Percentiles rank a stretch among this genome's conserved stretches.
phyloP scores from a whole-genome alignment of 2,113 vertebrate species.

The Alectura lathami region DNA sequence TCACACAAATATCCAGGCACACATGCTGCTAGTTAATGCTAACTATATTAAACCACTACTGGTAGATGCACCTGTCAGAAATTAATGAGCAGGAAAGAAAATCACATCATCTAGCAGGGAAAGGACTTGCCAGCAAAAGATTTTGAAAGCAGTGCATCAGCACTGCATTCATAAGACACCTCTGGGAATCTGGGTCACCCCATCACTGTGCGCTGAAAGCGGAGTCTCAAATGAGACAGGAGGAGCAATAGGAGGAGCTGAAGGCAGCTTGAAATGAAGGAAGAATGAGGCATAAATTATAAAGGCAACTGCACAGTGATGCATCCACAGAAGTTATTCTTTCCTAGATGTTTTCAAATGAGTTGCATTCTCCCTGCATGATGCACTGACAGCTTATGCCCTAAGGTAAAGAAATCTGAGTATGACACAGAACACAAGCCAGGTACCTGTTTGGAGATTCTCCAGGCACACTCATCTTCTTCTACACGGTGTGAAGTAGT shows the following conservation, averaged over 20 bases:
- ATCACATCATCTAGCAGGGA: neutral
- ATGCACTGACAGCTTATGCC: constrained; percentile 16
- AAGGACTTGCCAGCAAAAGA: neutral
- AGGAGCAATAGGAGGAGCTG: neutral
- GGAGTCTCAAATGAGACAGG: neutral
- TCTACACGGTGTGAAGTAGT: neutral
- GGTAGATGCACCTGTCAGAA: neutral
- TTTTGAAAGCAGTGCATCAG: neutral
- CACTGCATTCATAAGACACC: neutral
- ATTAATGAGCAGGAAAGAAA: neutral
- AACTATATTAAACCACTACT: neutral
- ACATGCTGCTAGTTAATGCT: neutral
- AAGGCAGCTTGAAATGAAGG: neutral
- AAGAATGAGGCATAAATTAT: constrained; percentile 17
- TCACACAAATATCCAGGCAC: neutral
- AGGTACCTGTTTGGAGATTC: neutral
- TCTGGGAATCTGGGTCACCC: constrained; percentile 43
- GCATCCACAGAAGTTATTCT: neutral
- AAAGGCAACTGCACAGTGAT: neutral
- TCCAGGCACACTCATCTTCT: neutral
- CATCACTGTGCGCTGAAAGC: fast-evolving
- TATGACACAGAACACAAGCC: neutral
- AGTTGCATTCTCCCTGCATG: neutral
- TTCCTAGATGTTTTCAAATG: constrained; percentile 8
- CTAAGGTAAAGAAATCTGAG: constrained; percentile 2